Base-by-base conservation (phyloP, 2,797 vertebrate species). In the Dipus sagitta region DNA sequence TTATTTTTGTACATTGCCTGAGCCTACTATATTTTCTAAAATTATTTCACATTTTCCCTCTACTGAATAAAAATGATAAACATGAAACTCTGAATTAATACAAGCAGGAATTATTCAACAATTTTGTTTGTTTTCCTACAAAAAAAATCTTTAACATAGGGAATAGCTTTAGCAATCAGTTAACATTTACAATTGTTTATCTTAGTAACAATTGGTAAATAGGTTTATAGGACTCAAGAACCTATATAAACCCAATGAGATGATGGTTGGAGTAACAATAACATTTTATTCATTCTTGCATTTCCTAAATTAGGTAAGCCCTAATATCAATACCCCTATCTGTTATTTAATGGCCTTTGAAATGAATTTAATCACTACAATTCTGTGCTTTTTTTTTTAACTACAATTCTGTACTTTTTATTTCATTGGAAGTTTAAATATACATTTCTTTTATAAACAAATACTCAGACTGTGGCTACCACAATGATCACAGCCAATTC, bases 1-100 rank as follows among this genome's bases (percentile, higher is more conserved):
- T 97, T 97, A 97, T 95, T 96, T 96, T 92, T 94, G 64, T 92
- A 86, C 70, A 62, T 92, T 70, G 30, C 80, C 76, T 38, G 38
- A 95, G 54, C 86, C 90, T 67, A 64, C 68, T 54, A 42, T 91
- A 96, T 92, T 96, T 94, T 34, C 86, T 92, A 96, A 96, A 92
- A 91, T 96, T 94, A 96, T 95, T 96, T 95, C 86, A 92, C 26
- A 12, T 76, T 90, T 94, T 92, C 78, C 75, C 78, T 94, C 47
- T 67, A 62, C 32, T 96, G 47, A 97, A 96, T 96, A 86, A 95
- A 94, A 32, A 23, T 68, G 32, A 92, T 86, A 82, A 92, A 68
- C 54, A 97, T 34, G 11, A 67, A 34, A 92, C 32, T 38, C 38
- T 64, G 86, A 94, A 96, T 47, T 94, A 93, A 88, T 80, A 92